A percentile compares a stretch with the other conserved stretches of the same genome.
phyloP scores from a whole-genome alignment of 2,113 vertebrate genomes.

The Tor tambroides region DNA sequence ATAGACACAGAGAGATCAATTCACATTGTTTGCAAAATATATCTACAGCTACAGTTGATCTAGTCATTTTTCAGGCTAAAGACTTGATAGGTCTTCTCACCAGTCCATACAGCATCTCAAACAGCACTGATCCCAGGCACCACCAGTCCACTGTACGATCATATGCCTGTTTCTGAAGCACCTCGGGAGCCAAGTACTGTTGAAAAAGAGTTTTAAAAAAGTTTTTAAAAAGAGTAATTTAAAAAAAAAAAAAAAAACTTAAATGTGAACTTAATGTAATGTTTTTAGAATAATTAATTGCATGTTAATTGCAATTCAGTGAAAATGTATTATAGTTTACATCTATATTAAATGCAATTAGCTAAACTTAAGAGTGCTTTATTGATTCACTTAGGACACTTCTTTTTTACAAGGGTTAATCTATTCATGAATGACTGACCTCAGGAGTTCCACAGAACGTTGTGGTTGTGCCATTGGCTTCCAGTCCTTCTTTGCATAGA shows the following conservation, averaged over 20 bases:
- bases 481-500: conserved; percentile 81
- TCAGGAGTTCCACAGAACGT: conserved; percentile 84
- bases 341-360: neutral
- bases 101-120: conserved; percentile 85
- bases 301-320: neutral
- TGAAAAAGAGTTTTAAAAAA: too few relatives aligned
- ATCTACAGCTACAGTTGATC: neutral
- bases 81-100: conserved; percentile 63
- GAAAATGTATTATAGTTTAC: too few relatives aligned
- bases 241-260: neutral
- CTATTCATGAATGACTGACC: conserved; percentile 60
- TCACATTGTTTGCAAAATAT: neutral
- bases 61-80: neutral
- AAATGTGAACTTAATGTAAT: neutral
- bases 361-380: neutral
- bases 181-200: conserved; percentile 82
- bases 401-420: neutral
- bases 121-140: conserved; percentile 82
- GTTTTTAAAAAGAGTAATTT: neutral
- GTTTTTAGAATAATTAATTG: neutral
- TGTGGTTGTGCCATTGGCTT: conserved; percentile 73
- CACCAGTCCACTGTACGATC: conserved; percentile 85
- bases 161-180: conserved; percentile 83
- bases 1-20: neutral
- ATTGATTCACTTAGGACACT: neutral